A percentile compares a stretch with the other conserved stretches of the same genome.
phyloP scores from a whole-genome alignment of 2,113 vertebrate genomes.

The Arvicanthis niloticus region DNA sequence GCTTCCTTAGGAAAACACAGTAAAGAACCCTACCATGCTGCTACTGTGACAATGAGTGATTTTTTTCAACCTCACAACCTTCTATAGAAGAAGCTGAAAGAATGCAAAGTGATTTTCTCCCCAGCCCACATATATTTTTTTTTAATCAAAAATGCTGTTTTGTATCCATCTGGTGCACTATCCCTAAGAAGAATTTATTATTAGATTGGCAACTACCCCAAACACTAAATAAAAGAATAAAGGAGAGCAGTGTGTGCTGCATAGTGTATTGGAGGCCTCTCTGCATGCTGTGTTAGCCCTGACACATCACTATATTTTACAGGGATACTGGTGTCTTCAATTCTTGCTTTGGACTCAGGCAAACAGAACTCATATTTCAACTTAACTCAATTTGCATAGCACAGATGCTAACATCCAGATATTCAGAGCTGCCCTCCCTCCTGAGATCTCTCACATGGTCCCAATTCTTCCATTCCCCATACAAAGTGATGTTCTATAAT shows the following conservation, averaged over 20 bases:
- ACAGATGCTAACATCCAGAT: slow-evolving; percentile 32
- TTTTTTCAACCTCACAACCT: background rate
- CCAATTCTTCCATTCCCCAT: slow-evolving; percentile 53
- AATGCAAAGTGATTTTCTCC: slow-evolving; percentile 46
- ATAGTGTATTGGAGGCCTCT: background rate
- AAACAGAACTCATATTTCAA: slow-evolving; percentile 63
- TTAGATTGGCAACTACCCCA: slow-evolving; percentile 44
- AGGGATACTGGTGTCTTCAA: slow-evolving; percentile 60
- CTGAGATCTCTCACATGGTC: slow-evolving; percentile 52
- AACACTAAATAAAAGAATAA: slow-evolving; percentile 75
- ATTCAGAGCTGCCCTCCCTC: slow-evolving; percentile 61
- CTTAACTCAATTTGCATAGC: slow-evolving; percentile 69
- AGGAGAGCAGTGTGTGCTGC: background rate
- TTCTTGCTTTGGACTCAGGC: slow-evolving; percentile 38
- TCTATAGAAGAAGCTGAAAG: slow-evolving; percentile 28
- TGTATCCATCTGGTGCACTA: slow-evolving; percentile 53
- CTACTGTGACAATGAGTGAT: slow-evolving; percentile 32
- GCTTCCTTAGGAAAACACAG: slow-evolving; percentile 29
- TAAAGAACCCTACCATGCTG: background rate
- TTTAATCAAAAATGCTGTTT: slow-evolving; percentile 50
- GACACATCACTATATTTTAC: background rate
- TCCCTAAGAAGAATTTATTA: slow-evolving; percentile 67
- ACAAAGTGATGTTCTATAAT: slow-evolving; percentile 61
- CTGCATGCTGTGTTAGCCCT: background rate
- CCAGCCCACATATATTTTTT: background rate